These are phyloP conservation scores for Pandion haliaetus DNA, from an alignment of 2,113 vertebrate species.

Conservation along the genomic window DNA sequence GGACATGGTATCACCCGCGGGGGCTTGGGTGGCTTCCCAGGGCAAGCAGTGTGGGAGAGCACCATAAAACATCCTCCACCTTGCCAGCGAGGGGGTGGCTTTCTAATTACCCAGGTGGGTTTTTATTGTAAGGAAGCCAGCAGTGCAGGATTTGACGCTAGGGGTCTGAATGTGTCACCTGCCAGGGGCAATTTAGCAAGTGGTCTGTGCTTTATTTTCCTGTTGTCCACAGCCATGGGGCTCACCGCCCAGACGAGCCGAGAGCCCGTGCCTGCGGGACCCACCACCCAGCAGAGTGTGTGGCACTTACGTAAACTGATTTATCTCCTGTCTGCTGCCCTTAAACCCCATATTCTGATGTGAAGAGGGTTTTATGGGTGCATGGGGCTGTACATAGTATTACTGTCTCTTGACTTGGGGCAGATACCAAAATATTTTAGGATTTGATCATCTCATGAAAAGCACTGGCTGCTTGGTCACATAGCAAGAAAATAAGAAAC, in stretches of 20 bases:
- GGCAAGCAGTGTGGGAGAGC: neutral
- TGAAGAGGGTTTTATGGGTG: neutral
- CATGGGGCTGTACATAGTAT: fast-evolving
- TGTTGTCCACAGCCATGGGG: neutral
- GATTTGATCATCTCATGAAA: neutral
- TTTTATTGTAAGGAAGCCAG: constrained; percentile 32
- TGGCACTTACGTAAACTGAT: neutral
- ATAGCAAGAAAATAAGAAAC: neutral
- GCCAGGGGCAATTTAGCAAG: neutral
- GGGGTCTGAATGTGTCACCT: constrained; percentile 61
- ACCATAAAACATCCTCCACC: constrained; percentile 31
- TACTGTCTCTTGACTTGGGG: neutral
- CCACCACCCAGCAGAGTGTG: neutral
- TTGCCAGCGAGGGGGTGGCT: neutral
- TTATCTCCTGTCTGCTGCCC: neutral
- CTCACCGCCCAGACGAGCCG: neutral
- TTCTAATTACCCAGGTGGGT: constrained; percentile 58
- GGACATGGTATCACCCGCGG: neutral
- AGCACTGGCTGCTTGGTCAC: neutral
- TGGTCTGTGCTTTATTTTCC: neutral
- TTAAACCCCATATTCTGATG: neutral
- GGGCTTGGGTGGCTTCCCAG: neutral
- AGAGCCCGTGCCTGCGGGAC: neutral
- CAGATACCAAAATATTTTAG: neutral
- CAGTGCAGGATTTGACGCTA: constrained; percentile 57